Evolutionary conservation across 2,888 invertebrate species (phyloP), one percentile per base, ranked within the genome.

Genomic region (Onchidella celtica): DNA sequence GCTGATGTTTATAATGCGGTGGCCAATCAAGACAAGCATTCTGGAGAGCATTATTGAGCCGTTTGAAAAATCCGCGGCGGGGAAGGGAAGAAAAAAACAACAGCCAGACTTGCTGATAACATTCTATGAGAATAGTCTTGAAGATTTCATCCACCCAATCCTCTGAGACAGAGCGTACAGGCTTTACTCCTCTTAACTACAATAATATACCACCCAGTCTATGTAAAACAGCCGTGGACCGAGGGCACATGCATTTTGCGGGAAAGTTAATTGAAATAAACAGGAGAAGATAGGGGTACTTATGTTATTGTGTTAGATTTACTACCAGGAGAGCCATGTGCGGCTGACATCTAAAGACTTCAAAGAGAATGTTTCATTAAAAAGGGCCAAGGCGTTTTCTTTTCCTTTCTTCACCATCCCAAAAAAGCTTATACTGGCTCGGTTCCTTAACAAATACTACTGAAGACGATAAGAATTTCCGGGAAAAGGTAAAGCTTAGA

Each of bases 251-350:
- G 74, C 61, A 74, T 74, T 74, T 36, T 36, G 36, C 6, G 47
- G 47, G 11, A 47, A 66, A 47, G 63, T 68, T 68, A 77, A 68
- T 77, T 66, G 68, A 77, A 68, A 68, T 68, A 77, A 77, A 66
- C 66, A 68, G 6, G 32, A 21, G 57, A n/a, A 68, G 68, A 68
- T 57, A 38, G 57, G 24, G 34, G 40, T 63, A 68, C 77, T 77
- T 77, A 77, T 55, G 68, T 68, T 55, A 77, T 77, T 77, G 77
- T 77, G 77, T 77, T 66, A 57, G 68, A 66, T 77, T 77, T 66
- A 77, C 68, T 32, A 14, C 24, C 77, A 34, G 68, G n/a, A 11
- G 4, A 21, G 77, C 77, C 77, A 77, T 68, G 77, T 77, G 77
- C 55, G 11, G 21, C 17, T 3, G 24, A 34, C 65, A 47, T 63